Evolutionary conservation across 2,113 vertebrate species (phyloP).

Genomic region (Malurus alboscapulatus): DNA sequence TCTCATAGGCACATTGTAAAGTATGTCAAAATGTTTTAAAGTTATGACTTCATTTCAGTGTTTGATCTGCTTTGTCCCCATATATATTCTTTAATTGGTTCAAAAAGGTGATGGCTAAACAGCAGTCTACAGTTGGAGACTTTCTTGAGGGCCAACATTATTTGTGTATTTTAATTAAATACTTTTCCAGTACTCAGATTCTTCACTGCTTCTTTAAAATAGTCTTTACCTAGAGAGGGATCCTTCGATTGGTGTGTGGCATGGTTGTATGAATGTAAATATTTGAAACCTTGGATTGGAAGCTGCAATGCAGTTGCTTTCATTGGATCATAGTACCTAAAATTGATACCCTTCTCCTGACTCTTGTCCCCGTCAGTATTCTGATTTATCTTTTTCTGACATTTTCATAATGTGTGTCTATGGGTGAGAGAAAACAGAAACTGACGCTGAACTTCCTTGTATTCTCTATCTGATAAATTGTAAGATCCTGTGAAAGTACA

Average conservation of each 20-base stretch:
- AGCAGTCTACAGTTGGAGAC: not conserved
- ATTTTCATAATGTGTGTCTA: not conserved
- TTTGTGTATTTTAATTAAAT: constrained; percentile 21
- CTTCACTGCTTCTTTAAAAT: constrained; percentile 6
- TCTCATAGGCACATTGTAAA: not conserved
- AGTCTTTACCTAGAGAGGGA: not conserved
- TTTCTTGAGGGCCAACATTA: not conserved
- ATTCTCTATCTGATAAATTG: not conserved
- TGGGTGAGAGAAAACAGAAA: not conserved
- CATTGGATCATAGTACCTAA: not conserved
- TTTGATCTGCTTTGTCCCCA: not conserved
- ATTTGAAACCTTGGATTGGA: constrained; percentile 39
- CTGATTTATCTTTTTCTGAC: not conserved
- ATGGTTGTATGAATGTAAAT: constrained; percentile 56
- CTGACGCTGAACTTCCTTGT: not conserved
- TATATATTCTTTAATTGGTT: not conserved
- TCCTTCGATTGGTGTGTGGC: constrained; percentile 4
- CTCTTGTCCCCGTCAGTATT: not conserved
- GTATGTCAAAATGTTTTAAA: not conserved
- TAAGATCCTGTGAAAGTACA: not conserved
- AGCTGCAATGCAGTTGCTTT: constrained; percentile 10
- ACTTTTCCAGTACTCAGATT: constrained; percentile 1
- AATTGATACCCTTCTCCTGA: not conserved
- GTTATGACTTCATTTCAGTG: not conserved
- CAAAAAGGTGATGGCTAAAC: not conserved